Evolutionary conservation across 2,113 vertebrate genomes (phyloP).

Genomic region (Glaucomys volans): DNA sequence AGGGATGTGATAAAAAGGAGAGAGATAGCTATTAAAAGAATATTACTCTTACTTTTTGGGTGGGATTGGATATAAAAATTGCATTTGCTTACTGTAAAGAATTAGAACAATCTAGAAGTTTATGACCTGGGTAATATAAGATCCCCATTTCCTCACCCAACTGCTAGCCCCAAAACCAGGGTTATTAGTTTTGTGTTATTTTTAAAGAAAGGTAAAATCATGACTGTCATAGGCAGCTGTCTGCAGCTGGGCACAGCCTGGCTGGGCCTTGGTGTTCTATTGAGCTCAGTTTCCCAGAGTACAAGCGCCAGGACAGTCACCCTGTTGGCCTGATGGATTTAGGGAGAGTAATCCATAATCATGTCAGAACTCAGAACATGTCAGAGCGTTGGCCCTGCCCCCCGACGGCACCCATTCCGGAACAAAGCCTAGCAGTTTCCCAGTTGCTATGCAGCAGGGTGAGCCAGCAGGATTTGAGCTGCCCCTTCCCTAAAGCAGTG

Average conservation of each 20-base stretch:
- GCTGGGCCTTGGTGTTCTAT: no score
- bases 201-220: background rate
- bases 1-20: slow-evolving; percentile 96
- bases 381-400: background rate
- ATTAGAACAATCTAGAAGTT: background rate
- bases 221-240: background rate
- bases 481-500: no score
- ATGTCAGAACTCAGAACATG: background rate
- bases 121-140: background rate
- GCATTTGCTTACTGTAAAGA: background rate
- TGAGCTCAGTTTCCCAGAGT: accelerated
- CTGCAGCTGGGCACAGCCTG: background rate
- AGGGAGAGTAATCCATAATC: background rate
- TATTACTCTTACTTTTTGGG: background rate
- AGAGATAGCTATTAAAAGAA: slow-evolving; percentile 89
- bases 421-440: background rate
- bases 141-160: background rate
- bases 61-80: background rate
- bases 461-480: no score
- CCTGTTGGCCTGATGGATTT: accelerated
- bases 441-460: background rate
- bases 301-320: accelerated
- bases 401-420: background rate
- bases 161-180: background rate
- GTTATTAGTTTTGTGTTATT: background rate